Percentiles rank a stretch among this genome's conserved stretches.
Conservation (phyloP, 2,888 invertebrate genomes). For the Agonopterix arenella region DNA sequence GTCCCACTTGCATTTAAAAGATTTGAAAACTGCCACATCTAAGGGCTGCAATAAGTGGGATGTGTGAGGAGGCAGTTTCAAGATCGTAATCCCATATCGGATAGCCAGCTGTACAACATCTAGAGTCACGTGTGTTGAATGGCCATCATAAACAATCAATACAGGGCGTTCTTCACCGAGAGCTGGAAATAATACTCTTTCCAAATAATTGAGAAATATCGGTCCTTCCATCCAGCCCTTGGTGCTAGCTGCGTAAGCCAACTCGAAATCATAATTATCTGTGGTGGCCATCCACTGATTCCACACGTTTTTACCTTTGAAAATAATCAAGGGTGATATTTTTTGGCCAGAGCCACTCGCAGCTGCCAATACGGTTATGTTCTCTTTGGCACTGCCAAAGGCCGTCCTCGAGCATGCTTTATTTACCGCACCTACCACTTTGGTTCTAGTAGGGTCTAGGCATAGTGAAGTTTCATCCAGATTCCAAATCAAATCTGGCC, state of each 20-base stretch:
- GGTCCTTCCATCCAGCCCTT: constrained; percentile 32
- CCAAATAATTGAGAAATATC: constrained; percentile 29
- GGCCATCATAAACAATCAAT: constrained; percentile 30
- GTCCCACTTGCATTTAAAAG: constrained; percentile 20
- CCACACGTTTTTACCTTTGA: constrained; percentile 19
- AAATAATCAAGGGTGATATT: constrained; percentile 15
- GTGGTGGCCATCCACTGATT: constrained; percentile 19
- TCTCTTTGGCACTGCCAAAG: constrained; percentile 14
- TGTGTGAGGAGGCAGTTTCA: constrained; percentile 31
- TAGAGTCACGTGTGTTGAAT: constrained; percentile 21
- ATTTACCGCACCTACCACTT: constrained; percentile 9
- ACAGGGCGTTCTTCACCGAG: constrained; percentile 25
- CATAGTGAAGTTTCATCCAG: constrained; percentile 10
- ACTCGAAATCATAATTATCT: constrained; percentile 20
- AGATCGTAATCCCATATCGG: constrained; percentile 14
- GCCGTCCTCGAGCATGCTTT: constrained; percentile 9
- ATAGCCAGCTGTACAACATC: constrained; percentile 10
- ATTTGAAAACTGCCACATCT: constrained; percentile 25
- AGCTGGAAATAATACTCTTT: constrained; percentile 23
- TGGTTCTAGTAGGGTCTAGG: constrained; percentile 10
- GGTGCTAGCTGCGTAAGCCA: constrained; percentile 28
- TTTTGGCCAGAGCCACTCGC: constrained; percentile 16
- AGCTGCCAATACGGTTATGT: constrained; percentile 14
- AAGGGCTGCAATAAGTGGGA: constrained; percentile 27
- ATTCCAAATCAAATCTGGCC: constrained; percentile 9